Evolutionary conservation across 1,140 invertebrate genomes (phyloP).

Genomic region (Paralvinella palmiformis): DNA sequence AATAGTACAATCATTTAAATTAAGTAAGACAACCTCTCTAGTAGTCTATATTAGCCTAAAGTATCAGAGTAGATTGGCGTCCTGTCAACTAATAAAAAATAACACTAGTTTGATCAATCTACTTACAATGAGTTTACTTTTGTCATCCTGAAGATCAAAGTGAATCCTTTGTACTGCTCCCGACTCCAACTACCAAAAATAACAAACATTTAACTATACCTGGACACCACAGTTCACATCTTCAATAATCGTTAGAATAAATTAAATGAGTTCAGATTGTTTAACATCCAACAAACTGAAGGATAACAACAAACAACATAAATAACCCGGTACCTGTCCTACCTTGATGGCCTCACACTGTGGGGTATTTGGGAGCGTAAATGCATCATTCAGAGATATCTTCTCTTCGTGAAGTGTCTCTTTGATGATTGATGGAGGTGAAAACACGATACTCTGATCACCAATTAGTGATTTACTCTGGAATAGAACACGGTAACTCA

Average conservation of each 20-base stretch:
- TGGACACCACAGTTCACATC: not conserved
- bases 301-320: constrained; percentile 3
- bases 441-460: constrained; percentile 74
- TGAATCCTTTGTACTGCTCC: not conserved
- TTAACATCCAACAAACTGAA: not conserved
- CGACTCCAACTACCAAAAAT: not conserved
- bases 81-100: not conserved
- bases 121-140: not conserved
- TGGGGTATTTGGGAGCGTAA: constrained; percentile 29
- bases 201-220: not conserved
- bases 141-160: not conserved
- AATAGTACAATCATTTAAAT: not conserved
- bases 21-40: not conserved
- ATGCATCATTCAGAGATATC: constrained; percentile 39
- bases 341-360: constrained; percentile 36
- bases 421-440: constrained; percentile 71
- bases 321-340: constrained; percentile 24
- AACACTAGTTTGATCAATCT: not conserved
- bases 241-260: not conserved
- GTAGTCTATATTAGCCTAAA: not conserved
- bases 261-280: not conserved
- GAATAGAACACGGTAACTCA: too few species aligned
- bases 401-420: constrained; percentile 52
- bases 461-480: constrained; percentile 78
- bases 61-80: not conserved